phyloP scores from a whole-genome alignment of 2,113 vertebrate species.

The Myotis yumanensis region DNA sequence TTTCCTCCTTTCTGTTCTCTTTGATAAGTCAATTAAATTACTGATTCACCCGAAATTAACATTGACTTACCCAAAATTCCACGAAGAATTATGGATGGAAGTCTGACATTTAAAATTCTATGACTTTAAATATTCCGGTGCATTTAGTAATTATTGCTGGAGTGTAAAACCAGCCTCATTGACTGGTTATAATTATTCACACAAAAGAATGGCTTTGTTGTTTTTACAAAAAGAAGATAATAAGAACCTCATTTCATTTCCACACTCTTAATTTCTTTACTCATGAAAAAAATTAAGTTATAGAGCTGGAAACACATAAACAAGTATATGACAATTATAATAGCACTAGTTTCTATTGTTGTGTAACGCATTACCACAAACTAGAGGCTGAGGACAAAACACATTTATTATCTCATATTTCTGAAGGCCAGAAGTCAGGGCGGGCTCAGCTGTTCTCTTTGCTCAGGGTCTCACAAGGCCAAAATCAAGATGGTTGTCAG shows the following conservation, averaged over 20 bases:
- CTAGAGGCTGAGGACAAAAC: not conserved
- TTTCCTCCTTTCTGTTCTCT: not conserved
- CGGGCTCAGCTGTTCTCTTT: not conserved
- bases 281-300: not conserved
- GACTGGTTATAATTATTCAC: not conserved
- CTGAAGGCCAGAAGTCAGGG: not conserved
- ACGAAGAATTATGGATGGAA: not conserved
- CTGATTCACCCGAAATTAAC: not conserved
- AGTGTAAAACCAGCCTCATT: not conserved
- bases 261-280: not conserved
- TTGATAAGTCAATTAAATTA: not conserved
- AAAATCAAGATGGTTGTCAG: not conserved
- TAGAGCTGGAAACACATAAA: not conserved
- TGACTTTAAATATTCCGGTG: not conserved
- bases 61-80: not conserved
- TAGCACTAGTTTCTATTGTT: not conserved
- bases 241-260: not conserved
- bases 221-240: slow-evolving; percentile 16
- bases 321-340: not conserved
- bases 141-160: not conserved
- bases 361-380: not conserved
- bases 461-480: not conserved
- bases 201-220: not conserved
- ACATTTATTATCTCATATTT: not conserved
- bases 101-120: not conserved